Conservation (phyloP, 2,888 invertebrate species). For the Choristoneura rosaceana region DNA sequence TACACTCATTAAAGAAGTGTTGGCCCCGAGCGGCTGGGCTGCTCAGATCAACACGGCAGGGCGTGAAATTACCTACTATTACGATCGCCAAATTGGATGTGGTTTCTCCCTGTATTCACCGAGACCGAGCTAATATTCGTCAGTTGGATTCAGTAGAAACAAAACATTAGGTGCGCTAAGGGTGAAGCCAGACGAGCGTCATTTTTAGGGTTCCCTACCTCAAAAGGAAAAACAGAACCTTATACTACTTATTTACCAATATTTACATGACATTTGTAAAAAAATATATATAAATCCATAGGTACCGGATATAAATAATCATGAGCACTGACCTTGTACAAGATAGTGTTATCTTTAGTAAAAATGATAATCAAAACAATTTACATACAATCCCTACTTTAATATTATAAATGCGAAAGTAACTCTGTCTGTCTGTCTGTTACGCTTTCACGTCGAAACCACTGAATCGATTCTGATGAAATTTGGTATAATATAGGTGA, state of each 20-base stretch:
- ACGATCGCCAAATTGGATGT: slow-evolving; percentile 41
- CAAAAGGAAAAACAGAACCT: too few species aligned
- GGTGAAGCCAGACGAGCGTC: too few species aligned
- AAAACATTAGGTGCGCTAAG: not conserved
- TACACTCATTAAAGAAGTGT: slow-evolving; percentile 50
- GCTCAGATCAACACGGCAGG: slow-evolving; percentile 41
- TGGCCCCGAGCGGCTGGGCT: slow-evolving; percentile 32
- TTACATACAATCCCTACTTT: too few species aligned
- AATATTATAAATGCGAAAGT: too few species aligned
- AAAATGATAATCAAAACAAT: not conserved
- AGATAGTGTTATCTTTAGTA: not conserved
- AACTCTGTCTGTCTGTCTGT: too few species aligned
- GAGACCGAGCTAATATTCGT: slow-evolving; percentile 24
- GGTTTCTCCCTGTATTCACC: slow-evolving; percentile 35
- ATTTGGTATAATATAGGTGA: too few species aligned
- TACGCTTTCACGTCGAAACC: too few species aligned
- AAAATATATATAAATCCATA: too few species aligned
- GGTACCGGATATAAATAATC: not conserved
- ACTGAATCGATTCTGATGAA: too few species aligned
- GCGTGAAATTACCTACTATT: slow-evolving; percentile 43
- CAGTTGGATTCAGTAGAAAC: slow-evolving; percentile 15
- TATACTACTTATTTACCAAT: too few species aligned
- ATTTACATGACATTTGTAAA: not conserved
- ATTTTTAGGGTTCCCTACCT: too few species aligned
- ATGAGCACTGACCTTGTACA: not conserved